Conservation (phyloP, 2,797 vertebrate genomes). For the Loriculus beryllinus region DNA sequence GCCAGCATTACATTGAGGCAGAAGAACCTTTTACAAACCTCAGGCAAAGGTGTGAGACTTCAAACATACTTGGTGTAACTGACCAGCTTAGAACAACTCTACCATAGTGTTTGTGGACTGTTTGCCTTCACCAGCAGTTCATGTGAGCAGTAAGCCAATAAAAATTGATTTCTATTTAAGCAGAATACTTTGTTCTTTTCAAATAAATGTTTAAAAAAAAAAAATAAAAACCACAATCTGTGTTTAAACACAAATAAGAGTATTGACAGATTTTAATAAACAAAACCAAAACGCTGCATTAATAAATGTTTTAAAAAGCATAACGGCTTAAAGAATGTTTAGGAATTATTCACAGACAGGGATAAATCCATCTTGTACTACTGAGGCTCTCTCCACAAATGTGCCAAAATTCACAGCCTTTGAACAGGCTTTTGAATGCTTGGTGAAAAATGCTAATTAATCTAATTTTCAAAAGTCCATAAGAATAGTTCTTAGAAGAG, state of each 20-base stretch:
- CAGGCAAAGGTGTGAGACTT: not conserved
- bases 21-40: not conserved
- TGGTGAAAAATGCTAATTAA: not conserved
- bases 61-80: not conserved
- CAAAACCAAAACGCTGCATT: not conserved
- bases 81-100: not conserved
- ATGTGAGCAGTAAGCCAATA: not conserved
- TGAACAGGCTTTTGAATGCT: not conserved
- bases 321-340: not conserved
- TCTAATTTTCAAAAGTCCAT: not conserved
- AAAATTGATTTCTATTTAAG: not conserved
- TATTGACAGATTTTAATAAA: not conserved
- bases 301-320: fast-evolving
- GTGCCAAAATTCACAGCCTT: not conserved
- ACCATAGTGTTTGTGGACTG: fast-evolving
- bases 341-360: not conserved
- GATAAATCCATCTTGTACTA: not conserved
- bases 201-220: not conserved
- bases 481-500: not conserved
- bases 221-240: not conserved
- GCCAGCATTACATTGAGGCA: not conserved
- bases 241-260: not conserved
- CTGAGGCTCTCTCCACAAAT: not conserved
- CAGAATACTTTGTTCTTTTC: not conserved
- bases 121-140: not conserved